These are phyloP conservation scores for Tamias sibiricus DNA, from an alignment of 2,113 vertebrate genomes.

Conservation along the genomic window DNA sequence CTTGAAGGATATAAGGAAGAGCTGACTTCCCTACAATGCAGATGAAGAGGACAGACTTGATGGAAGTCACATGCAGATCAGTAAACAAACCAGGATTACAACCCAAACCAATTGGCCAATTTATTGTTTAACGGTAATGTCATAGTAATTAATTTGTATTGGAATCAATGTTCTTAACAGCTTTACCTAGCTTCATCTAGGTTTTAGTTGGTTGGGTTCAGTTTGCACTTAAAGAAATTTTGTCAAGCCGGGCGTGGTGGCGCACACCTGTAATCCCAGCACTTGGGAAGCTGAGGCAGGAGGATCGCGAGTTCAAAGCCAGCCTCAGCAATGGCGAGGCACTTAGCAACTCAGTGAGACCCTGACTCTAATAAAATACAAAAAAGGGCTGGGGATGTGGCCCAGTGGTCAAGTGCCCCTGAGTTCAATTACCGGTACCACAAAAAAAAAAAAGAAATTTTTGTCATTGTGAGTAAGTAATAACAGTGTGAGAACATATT, in stretches of 20 bases:
- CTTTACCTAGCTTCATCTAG: slow-evolving; percentile 1
- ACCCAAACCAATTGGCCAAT: neutral
- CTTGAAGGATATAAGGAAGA: neutral
- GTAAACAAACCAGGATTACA: slow-evolving; percentile 1
- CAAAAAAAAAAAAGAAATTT: too few relatives aligned
- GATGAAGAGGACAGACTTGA: neutral
- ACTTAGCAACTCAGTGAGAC: too few relatives aligned
- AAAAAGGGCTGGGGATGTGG: too few relatives aligned
- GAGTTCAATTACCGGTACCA: too few relatives aligned
- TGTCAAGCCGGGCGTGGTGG: too few relatives aligned
- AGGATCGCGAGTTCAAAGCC: too few relatives aligned
- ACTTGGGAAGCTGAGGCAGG: too few relatives aligned
- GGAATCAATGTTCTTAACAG: neutral
- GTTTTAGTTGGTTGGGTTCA: neutral
- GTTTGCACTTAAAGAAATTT: slow-evolving; percentile 19
- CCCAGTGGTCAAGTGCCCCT: too few relatives aligned
- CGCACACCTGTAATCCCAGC: too few relatives aligned
- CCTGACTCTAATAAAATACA: too few relatives aligned
- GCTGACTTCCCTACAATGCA: neutral
- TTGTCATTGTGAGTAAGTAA: neutral
- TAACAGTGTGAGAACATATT: neutral
- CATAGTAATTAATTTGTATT: slow-evolving; percentile 18
- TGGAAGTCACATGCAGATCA: slow-evolving; percentile 11
- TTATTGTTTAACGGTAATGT: slow-evolving; percentile 22
- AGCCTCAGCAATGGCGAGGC: too few relatives aligned